A percentile compares a stretch with the other conserved stretches of the same genome.
These are phyloP conservation scores for Falco novaeseelandiae DNA, from an alignment of 2,797 vertebrate genomes.

Conservation along the genomic window DNA sequence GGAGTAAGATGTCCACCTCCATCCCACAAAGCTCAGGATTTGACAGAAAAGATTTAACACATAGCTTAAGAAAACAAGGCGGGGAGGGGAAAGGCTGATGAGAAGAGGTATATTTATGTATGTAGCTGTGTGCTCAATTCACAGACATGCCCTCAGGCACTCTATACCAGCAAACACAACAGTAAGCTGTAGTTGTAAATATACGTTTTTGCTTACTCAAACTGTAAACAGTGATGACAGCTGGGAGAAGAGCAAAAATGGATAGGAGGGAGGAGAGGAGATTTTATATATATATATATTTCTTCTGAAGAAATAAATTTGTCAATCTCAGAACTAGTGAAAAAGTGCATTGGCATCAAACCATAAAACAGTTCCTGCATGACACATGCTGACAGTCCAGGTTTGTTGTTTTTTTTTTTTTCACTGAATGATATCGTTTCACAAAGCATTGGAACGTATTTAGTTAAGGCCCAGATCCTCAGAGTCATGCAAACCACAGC, in stretches of 20 bases:
- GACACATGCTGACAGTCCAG: neutral
- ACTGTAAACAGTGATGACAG: constrained; percentile 21
- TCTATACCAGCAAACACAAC: constrained; percentile 18
- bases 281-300: neutral
- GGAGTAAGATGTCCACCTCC: neutral
- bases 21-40: neutral
- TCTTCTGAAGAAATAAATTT: neutral
- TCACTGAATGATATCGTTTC: neutral
- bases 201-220: constrained; percentile 30
- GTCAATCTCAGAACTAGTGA: neutral
- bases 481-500: neutral
- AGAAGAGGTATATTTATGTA: neutral
- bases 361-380: neutral
- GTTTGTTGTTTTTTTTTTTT: neutral
- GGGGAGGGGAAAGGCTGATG: neutral
- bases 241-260: constrained; percentile 10
- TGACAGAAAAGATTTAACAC: neutral
- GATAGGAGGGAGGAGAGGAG: neutral
- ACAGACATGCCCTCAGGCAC: neutral
- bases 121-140: neutral
- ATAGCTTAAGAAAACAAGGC: neutral
- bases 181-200: neutral
- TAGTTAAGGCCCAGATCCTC: neutral
- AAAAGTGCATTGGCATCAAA: constrained; percentile 7
- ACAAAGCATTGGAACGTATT: neutral